phyloP scores from a whole-genome alignment of 1,140 invertebrate genomes.

The Odontomachus brunneus region DNA sequence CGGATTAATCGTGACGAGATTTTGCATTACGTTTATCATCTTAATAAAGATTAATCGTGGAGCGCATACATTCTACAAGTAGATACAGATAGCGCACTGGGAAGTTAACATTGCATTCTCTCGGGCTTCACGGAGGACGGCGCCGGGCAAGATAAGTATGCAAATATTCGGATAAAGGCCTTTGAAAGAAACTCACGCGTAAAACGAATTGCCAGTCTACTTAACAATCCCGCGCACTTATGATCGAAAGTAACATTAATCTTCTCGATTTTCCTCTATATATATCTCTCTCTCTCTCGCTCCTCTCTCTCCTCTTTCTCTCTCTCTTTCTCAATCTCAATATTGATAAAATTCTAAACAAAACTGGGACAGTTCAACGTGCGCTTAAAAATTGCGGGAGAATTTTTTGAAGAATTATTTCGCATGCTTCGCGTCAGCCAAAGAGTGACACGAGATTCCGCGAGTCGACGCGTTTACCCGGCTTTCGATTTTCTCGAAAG shows the following conservation, averaged over 20 bases:
- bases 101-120: not conserved
- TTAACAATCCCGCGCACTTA: too few species aligned
- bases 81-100: not conserved
- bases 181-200: not conserved
- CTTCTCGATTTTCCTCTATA: too few species aligned
- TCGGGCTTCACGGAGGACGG: not conserved
- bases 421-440: too few species aligned
- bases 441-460: constrained; percentile 34
- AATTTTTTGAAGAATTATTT: not conserved
- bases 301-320: too few species aligned
- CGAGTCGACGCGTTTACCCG: constrained; percentile 35
- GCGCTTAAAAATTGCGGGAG: too few species aligned
- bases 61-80: not conserved
- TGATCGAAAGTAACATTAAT: too few species aligned
- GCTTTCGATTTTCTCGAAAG: constrained; percentile 68
- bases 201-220: not conserved
- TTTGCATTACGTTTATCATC: constrained; percentile 6
- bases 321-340: too few species aligned
- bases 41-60: not conserved
- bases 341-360: too few species aligned
- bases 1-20: constrained; percentile 2
- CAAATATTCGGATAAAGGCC: too few species aligned
- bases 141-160: not conserved
- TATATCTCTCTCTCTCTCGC: too few species aligned
- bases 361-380: too few species aligned